Base-by-base conservation (phyloP, 2,888 invertebrate genomes). In the Lysandra bellargus region DNA sequence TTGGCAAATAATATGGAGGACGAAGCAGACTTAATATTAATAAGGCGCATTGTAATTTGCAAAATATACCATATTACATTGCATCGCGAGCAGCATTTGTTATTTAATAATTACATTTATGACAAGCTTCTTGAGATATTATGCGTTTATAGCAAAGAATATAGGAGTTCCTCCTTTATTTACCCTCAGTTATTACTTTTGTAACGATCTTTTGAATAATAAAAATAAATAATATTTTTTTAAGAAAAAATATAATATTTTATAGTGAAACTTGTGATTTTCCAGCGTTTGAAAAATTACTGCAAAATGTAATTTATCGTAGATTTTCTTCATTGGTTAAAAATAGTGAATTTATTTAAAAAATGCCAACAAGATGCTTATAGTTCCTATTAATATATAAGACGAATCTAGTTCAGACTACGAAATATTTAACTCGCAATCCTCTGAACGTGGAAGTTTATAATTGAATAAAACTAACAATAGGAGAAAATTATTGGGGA, bases 391-490 rank as follows among this genome's bases (percentile, higher is more conserved):
- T 23, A 23, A 1, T 37, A 37, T 1, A 3, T 69, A 30, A 69
- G 69, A 33, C 14, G 33, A 69, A 69, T 69, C 33, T 30, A 30
- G 64, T 69, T 30, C 2, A 9, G 12, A 37, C 2, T 37, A 40
- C 44, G 44, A 74, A 73, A 7, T 73, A 44, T 44, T 74, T 69
- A 14, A 69, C 69, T 69, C 14, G 33, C 69, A 17, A 14, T 37
- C 69, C 64, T 69, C 12, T 69, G 33, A 37, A 69, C 17, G 69
- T 69, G 14, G 4, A 69, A 69, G 69, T 69, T 69, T 69, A 69
- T 69, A 74, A 74, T 76, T 76, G 49, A 57, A 53, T 76, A 53
- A 69, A 69, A 30, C 44, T 57, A 76, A 76, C 49, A 57, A 53
- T 53, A 57, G 30, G 6, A 33, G 57, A 57, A 57, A 76, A 69